phyloP scores from a whole-genome alignment of 2,888 invertebrate genomes.

The Drosophila pseudotakahashii region DNA sequence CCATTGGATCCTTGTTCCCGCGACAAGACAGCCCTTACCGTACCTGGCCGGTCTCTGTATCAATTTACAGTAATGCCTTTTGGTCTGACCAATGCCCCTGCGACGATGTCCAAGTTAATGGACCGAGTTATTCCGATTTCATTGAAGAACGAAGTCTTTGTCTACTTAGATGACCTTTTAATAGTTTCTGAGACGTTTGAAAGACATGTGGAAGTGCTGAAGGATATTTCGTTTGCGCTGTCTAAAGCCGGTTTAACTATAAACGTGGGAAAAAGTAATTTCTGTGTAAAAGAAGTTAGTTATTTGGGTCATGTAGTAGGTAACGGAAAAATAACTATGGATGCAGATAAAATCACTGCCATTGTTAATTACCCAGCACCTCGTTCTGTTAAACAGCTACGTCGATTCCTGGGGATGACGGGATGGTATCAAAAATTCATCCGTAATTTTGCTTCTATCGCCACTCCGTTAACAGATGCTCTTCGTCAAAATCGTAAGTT shows the following conservation, averaged over 20 bases:
- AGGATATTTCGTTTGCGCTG: no score
- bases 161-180: slow-evolving; percentile 2
- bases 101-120: slow-evolving; percentile 7
- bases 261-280: no score
- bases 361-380: slow-evolving; percentile 9
- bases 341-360: neutral
- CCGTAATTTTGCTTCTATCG: slow-evolving; percentile 5
- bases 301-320: no score
- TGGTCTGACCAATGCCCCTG: slow-evolving; percentile 7
- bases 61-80: slow-evolving; percentile 10
- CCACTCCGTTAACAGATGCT: slow-evolving; percentile 5
- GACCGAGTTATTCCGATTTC: slow-evolving; percentile 2
- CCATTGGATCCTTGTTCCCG: no score
- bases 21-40: slow-evolving; percentile 3
- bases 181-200: no score
- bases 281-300: no score
- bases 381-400: slow-evolving; percentile 1
- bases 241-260: no score
- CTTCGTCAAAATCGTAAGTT: slow-evolving; percentile 4
- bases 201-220: no score
- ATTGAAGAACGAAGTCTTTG: slow-evolving; percentile 7
- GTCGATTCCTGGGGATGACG: neutral
- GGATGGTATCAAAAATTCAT: slow-evolving; percentile 6
- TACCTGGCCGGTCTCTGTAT: neutral
- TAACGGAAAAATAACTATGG: no score